These are phyloP conservation scores for Sardina pilchardus DNA, from an alignment of 2,113 vertebrate species.

Conservation along the genomic window DNA sequence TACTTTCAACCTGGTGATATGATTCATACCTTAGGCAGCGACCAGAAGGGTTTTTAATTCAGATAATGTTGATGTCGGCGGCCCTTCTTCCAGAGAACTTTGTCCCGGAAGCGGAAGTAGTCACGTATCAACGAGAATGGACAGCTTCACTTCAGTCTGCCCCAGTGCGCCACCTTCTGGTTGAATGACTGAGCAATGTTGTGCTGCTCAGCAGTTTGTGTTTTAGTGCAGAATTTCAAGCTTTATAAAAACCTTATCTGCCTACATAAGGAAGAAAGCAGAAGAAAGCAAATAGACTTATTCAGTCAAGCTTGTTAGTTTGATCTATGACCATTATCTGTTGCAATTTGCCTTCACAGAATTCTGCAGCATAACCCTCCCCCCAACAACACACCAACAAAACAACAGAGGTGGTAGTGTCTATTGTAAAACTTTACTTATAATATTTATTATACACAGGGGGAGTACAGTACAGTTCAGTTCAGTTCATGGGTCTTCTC, in stretches of 20 bases:
- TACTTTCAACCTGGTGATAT: neutral
- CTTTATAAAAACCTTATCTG: neutral
- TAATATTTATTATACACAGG: slow-evolving; percentile 90
- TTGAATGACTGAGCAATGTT: neutral
- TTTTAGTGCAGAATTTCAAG: neutral
- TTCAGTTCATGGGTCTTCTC: slow-evolving; percentile 45
- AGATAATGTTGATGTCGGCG: slow-evolving; percentile 12
- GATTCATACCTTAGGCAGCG: neutral
- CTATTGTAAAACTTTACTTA: slow-evolving; percentile 92
- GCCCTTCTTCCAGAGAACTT: slow-evolving; percentile 3
- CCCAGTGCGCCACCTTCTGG: neutral
- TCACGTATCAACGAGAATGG: neutral
- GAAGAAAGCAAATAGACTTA: neutral
- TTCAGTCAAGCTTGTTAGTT: too few species aligned
- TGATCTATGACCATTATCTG: too few species aligned
- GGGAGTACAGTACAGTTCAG: slow-evolving; percentile 85
- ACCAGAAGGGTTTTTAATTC: neutral
- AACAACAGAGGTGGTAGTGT: slow-evolving; percentile 56
- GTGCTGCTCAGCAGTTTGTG: neutral
- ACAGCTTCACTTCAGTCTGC: neutral
- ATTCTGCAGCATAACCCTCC: neutral
- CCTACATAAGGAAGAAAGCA: too few species aligned
- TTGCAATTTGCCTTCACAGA: neutral
- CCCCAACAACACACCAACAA: neutral
- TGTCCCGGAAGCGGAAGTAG: slow-evolving; percentile 12